Evolutionary conservation across 2,888 invertebrate genomes (phyloP), one percentile per base, ranked within the genome.

Genomic region (Homarus gammarus): DNA sequence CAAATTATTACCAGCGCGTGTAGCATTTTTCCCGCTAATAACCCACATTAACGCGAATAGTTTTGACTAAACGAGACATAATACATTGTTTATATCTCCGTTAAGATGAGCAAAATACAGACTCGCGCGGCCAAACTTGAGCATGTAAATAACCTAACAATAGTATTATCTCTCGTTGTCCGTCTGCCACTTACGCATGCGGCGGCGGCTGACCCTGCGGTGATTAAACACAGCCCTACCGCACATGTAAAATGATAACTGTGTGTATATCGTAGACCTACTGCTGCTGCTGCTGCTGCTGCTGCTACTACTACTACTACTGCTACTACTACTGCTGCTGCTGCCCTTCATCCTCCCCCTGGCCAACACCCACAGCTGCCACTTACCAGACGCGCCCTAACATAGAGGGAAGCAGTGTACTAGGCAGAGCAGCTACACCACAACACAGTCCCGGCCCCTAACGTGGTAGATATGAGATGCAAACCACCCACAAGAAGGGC

Each of bases 11-110:
- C 56, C 70, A n/a, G 68, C 27, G 27, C 49, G 56, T 49, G 49
- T 70, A 44, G 44, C 70, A 70, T 40, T 82, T 82, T 82, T n/a
- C 49, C 49, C 44, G 18, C 38, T 64, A 82, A 81, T 44, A 33
- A 82, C 82, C 15, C 44, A 31, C 70, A 82, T 82, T 82, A 82
- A 22, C n/a, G 49, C 70, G 82, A 82, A 82, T 82, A 82, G 82
- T 82, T 82, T 82, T 82, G 82, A 70, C 82, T 82, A 82, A 82
- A 82, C 70, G 82, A 82, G 82, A 82, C 82, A 44, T 70, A 82
- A 82, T 82, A 49, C 31, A 49, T 33, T 82, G 82, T 70, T 82
- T 82, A 70, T 36, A 33, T 22, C 82, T 44, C 44, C 70, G 68
- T 70, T 70, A 68, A 40, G 70, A 44, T 40, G 49, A 27, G 15